Percentiles rank a stretch among this genome's conserved stretches.
phyloP scores from a whole-genome alignment of 2,797 vertebrate species.

The Pipistrellus pygmaeus region DNA sequence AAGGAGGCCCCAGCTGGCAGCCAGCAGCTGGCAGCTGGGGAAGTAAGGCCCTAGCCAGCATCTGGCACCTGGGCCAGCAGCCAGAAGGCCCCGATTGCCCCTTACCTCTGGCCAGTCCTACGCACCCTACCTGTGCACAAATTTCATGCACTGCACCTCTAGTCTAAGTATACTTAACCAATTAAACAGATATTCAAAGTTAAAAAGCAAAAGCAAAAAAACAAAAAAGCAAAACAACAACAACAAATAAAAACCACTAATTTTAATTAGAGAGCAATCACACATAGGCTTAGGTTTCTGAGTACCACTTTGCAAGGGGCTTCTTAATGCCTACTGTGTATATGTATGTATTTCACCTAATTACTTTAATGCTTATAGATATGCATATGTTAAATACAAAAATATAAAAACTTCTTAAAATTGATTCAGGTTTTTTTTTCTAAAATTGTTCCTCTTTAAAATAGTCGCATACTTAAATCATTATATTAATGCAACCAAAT shows the following conservation, averaged over 20 bases:
- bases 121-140: too few species aligned
- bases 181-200: slow-evolving; percentile 63
- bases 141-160: too few species aligned
- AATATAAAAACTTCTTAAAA: slow-evolving; percentile 70
- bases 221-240: too few species aligned
- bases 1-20: too few species aligned
- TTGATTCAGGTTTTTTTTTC: slow-evolving; percentile 26
- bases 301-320: slow-evolving; percentile 11
- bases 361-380: slow-evolving; percentile 60
- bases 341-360: slow-evolving; percentile 52
- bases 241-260: background rate
- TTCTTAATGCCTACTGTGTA: slow-evolving; percentile 25
- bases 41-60: too few species aligned
- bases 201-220: slow-evolving; percentile 50
- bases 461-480: slow-evolving; percentile 50
- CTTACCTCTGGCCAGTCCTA: too few species aligned
- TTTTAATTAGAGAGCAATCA: slow-evolving; percentile 66
- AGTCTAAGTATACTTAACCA: slow-evolving; percentile 60
- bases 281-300: slow-evolving; percentile 3
- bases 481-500: slow-evolving; percentile 60
- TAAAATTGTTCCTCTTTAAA: slow-evolving; percentile 58
- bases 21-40: too few species aligned
- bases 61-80: too few species aligned
- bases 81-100: too few species aligned
- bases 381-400: slow-evolving; percentile 55